Base-by-base conservation (phyloP, 2,797 vertebrate species). In the Petrocephalus schoutedeni region DNA sequence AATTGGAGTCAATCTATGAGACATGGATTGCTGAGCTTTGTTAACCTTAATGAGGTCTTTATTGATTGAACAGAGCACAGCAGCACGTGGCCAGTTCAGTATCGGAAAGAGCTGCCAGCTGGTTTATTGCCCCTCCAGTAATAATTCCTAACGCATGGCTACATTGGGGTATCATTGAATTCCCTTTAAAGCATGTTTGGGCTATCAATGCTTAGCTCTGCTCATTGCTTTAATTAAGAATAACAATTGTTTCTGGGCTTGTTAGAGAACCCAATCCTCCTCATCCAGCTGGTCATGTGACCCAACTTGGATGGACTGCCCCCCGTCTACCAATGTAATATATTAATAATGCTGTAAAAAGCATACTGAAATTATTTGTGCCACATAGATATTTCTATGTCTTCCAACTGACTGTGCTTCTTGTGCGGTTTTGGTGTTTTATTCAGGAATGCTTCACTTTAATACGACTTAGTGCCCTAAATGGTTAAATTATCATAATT, bases 21-120 rank as follows among this genome's bases (percentile, higher is more conserved):
- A 32, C 51, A 41, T 10, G 64, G 49, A 56, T 71, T 74, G 21
- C 58, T 74, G n/a, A 28, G 86, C 23, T 87, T 71, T 87, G 59
- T 87, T 74, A 87, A 87, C 49, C 23, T 54, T 87, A 87, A 87
- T 87, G 86, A 61, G 21, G 21, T 4, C 86, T 54, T 53, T 87
- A 87, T 87, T 74, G 61, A 87, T 36, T 87, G 23, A 87, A 54
- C 64, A 54, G 86, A 51, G 21, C 49, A 51, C 53, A 53, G 64
- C 41, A 49, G 41, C 41, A 41, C 16, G 41, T 77, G 36, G 36
- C 36, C 1, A 2, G 36, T 77, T 77, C 71, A 19, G 32, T 77
- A 45, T 64, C 2, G 19, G 32, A 16, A 61, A 61, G 57, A 19
- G n/a, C 9, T 6, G 28, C 58, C 21, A 53, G 45, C 82, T 64